Conservation (phyloP, 2,797 vertebrate species). For the Momotus momota region DNA sequence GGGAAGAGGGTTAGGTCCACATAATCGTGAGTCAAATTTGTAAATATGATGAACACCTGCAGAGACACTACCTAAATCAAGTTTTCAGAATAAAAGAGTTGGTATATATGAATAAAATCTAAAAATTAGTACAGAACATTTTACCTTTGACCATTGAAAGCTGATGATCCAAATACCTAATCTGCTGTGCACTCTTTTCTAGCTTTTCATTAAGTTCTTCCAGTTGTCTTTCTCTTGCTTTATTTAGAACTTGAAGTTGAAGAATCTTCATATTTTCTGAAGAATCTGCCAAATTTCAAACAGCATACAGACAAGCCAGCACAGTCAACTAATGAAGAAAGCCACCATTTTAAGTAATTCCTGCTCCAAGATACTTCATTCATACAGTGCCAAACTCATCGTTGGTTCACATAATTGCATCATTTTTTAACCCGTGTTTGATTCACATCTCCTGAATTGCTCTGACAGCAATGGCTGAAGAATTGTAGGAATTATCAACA, state of each 20-base stretch:
- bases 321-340: background rate
- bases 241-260: constrained; percentile 92
- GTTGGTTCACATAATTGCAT: background rate
- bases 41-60: background rate
- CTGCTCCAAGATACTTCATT: background rate
- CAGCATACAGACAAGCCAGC: background rate
- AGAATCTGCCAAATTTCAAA: constrained; percentile 80
- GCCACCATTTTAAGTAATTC: background rate
- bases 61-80: background rate
- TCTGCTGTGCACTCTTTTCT: constrained; percentile 89
- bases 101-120: background rate
- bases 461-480: background rate
- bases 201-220: constrained; percentile 89
- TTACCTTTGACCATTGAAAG: constrained; percentile 91
- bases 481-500: background rate
- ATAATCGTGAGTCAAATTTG: background rate
- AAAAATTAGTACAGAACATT: background rate
- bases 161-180: constrained; percentile 93
- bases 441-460: background rate
- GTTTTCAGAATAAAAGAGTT: background rate
- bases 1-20: background rate
- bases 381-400: background rate
- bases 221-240: constrained; percentile 90
- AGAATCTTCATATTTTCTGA: constrained; percentile 87
- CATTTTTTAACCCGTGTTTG: background rate